Evolutionary conservation across 2,113 vertebrate species (phyloP).

Genomic region (Oryzias javanicus): DNA sequence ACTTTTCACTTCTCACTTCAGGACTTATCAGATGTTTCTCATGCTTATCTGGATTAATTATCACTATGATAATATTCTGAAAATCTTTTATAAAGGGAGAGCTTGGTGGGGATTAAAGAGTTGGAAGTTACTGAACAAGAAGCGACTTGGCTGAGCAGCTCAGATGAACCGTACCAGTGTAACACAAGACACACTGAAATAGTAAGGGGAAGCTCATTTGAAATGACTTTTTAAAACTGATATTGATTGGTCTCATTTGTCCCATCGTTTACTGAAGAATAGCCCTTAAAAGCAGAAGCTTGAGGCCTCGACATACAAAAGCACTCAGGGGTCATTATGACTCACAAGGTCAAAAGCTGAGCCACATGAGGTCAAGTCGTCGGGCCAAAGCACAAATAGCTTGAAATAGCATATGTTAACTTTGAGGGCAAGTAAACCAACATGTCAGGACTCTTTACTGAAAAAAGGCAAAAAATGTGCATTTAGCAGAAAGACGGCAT

Average conservation of each 20-base stretch:
- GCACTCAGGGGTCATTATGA: slow-evolving; percentile 58
- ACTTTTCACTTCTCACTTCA: slow-evolving; percentile 51
- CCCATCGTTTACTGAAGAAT: slow-evolving; percentile 39
- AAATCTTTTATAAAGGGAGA: slow-evolving; percentile 12
- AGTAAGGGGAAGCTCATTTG: slow-evolving; percentile 10
- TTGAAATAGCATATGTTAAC: slow-evolving; percentile 18
- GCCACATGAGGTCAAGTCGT: slow-evolving; percentile 41
- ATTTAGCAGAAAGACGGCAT: slow-evolving; percentile 6
- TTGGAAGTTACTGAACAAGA: slow-evolving; percentile 26
- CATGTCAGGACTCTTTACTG: slow-evolving; percentile 20
- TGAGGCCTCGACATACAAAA: slow-evolving; percentile 39
- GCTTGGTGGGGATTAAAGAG: not conserved
- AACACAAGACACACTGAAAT: slow-evolving; percentile 12
- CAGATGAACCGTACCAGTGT: slow-evolving; percentile 28
- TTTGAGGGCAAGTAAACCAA: slow-evolving; percentile 32
- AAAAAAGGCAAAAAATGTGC: slow-evolving; percentile 9
- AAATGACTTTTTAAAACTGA: slow-evolving; percentile 24
- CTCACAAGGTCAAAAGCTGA: slow-evolving; percentile 64
- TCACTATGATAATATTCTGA: slow-evolving; percentile 40
- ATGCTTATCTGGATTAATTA: slow-evolving; percentile 42
- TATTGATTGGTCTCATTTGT: slow-evolving; percentile 36
- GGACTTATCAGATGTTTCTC: slow-evolving; percentile 46
- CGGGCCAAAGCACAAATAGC: slow-evolving; percentile 35
- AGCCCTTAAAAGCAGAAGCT: slow-evolving; percentile 23
- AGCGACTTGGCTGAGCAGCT: slow-evolving; percentile 17